phyloP scores from a whole-genome alignment of 2,888 invertebrate genomes.

The Adineta ricciae region DNA sequence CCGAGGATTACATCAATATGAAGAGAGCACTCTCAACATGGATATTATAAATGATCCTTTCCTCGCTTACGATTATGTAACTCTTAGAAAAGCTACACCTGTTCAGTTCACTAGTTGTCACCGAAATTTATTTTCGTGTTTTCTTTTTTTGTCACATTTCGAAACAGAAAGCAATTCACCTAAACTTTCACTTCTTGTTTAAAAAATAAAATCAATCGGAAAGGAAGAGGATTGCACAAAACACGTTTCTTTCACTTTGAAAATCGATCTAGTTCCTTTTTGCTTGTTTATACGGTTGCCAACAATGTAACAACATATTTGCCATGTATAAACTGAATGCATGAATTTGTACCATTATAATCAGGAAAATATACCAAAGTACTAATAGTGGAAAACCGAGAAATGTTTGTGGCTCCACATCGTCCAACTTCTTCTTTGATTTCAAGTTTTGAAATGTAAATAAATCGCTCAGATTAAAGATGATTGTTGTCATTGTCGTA shows the following conservation, averaged over 20 bases:
- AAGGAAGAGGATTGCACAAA: background rate
- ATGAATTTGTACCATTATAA: constrained; percentile 70
- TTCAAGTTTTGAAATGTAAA: constrained; percentile 59
- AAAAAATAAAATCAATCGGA: background rate
- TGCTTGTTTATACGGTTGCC: background rate
- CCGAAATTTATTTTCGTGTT: too few relatives aligned
- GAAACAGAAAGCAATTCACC: too few relatives aligned
- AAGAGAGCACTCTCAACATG: background rate
- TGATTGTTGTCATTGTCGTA: constrained; percentile 68
- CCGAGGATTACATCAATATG: background rate
- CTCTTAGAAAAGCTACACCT: background rate
- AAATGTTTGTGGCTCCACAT: constrained; percentile 55
- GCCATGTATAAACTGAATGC: constrained; percentile 34
- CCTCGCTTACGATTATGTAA: background rate
- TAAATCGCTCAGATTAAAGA: constrained; percentile 73
- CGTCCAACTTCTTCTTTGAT: background rate
- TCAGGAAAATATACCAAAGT: constrained; percentile 80
- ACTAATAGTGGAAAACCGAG: constrained; percentile 69
- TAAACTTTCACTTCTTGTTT: background rate
- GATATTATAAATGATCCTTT: background rate
- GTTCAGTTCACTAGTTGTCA: too few relatives aligned
- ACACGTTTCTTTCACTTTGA: background rate
- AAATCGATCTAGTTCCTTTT: background rate
- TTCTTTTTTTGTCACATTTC: too few relatives aligned
- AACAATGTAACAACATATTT: constrained; percentile 25